These are phyloP conservation scores for Troglohyphantes excavatus DNA, from an alignment of 2,888 invertebrate species.

Conservation along the genomic window DNA sequence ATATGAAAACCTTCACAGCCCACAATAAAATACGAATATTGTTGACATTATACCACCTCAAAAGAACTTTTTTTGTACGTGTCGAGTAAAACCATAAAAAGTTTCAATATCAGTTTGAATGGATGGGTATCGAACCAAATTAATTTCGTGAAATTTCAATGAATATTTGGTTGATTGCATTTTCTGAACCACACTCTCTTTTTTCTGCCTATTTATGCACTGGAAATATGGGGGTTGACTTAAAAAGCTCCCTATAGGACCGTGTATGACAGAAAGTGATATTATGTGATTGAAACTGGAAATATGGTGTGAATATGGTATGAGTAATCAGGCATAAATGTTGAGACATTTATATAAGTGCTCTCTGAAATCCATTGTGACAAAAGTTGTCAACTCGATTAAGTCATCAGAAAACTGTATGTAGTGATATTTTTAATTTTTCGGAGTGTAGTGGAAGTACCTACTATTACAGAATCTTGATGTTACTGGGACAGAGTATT, in stretches of 20 bases:
- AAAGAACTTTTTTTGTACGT: no score
- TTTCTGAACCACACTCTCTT: neutral
- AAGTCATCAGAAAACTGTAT: slow-evolving; percentile 29
- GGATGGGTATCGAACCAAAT: no score
- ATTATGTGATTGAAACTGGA: slow-evolving; percentile 35
- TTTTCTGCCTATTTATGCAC: neutral
- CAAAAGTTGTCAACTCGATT: neutral
- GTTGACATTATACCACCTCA: no score
- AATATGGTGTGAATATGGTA: slow-evolving; percentile 19
- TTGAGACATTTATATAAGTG: slow-evolving; percentile 12
- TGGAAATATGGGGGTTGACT: neutral
- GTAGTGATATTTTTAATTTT: slow-evolving; percentile 51
- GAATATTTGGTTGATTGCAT: neutral
- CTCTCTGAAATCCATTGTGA: slow-evolving; percentile 17
- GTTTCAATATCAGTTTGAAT: no score
- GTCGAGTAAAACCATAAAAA: no score
- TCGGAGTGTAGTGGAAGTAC: neutral
- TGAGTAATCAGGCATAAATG: neutral
- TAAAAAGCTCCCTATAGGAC: neutral
- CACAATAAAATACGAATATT: no score
- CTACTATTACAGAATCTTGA: neutral
- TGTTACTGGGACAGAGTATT: slow-evolving; percentile 18
- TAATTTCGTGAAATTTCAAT: no score
- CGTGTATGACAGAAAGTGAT: slow-evolving; percentile 30
- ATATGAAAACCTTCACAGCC: no score